Percentiles rank a stretch among this genome's conserved stretches.
Evolutionary conservation across 2,888 invertebrate species (phyloP).

Genomic region (Drosophila mimetica): DNA sequence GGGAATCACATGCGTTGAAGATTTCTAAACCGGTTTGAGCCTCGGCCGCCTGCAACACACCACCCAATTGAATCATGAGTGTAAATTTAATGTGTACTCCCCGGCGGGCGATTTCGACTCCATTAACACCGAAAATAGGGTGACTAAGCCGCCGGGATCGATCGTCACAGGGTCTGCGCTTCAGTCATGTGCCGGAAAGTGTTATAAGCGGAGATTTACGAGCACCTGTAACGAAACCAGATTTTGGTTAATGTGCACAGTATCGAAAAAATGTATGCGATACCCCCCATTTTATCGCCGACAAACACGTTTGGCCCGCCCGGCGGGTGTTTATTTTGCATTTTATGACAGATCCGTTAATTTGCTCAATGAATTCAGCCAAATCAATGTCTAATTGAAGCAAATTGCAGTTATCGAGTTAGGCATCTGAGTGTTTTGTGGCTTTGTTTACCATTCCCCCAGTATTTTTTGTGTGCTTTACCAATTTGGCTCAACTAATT

Average conservation of each 20-base stretch:
- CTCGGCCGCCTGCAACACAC: conserved; percentile 15
- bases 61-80: conserved; percentile 58
- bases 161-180: conserved; percentile 23
- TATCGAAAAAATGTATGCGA: conserved; percentile 12
- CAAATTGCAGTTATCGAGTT: conserved; percentile 37
- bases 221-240: conserved; percentile 47
- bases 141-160: conserved; percentile 58
- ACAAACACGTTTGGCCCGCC: conserved; percentile 60
- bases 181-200: conserved; percentile 59
- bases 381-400: conserved; percentile 49
- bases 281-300: conserved; percentile 18
- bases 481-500: conserved; percentile 7
- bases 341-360: conserved; percentile 57
- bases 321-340: conserved; percentile 27
- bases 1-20: conserved; percentile 50
- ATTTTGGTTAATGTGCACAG: conserved; percentile 22
- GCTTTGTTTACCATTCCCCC: conserved; percentile 52
- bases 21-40: conserved; percentile 53
- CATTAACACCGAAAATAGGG: conserved; percentile 51
- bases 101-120: conserved; percentile 41
- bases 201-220: conserved; percentile 54
- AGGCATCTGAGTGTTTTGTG: conserved; percentile 27
- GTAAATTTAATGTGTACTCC: conserved; percentile 49
- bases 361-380: conserved; percentile 57
- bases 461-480: conserved; percentile 2